Evolutionary conservation across 2,797 vertebrate genomes (phyloP).

Genomic region (Leptodactylus fallax): DNA sequence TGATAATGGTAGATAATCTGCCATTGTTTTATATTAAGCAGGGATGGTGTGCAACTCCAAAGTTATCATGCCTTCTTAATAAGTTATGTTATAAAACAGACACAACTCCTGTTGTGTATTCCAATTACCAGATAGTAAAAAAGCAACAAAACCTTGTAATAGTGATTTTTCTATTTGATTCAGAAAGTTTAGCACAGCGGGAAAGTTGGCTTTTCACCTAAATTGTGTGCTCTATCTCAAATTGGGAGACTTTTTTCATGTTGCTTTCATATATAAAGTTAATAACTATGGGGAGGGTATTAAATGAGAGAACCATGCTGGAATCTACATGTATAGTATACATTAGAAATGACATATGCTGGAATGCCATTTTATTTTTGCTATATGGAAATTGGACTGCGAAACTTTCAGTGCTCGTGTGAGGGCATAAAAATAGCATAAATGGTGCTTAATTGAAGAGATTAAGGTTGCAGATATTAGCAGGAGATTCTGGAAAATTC

Average conservation of each 20-base stretch:
- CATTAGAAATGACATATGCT: conserved; percentile 33
- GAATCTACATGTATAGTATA: conserved; percentile 16
- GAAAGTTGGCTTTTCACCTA: conserved; percentile 72
- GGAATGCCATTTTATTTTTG: conserved; percentile 1
- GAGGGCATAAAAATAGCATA: conserved; percentile 55
- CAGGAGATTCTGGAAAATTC: conserved; percentile 62
- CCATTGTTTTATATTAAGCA: conserved; percentile 26
- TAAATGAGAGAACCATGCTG: conserved; percentile 19
- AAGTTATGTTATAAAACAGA: conserved; percentile 70
- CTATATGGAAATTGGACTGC: background rate
- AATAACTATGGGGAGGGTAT: conserved; percentile 68
- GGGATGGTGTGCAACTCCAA: conserved; percentile 63
- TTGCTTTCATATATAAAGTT: conserved; percentile 66
- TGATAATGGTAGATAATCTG: background rate
- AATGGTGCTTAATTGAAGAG: conserved; percentile 57
- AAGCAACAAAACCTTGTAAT: conserved; percentile 74
- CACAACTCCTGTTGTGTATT: conserved; percentile 72
- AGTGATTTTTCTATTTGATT: conserved; percentile 80
- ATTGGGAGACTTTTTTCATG: conserved; percentile 68
- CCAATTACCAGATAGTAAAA: conserved; percentile 80
- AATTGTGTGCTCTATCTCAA: conserved; percentile 71
- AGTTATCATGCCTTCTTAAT: conserved; percentile 70
- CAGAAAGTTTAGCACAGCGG: conserved; percentile 82
- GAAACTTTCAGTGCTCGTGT: conserved; percentile 36
- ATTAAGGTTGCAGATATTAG: conserved; percentile 63